These are phyloP conservation scores for Peromyscus polionotus DNA, from an alignment of 2,113 vertebrate genomes.

Conservation along the genomic window DNA sequence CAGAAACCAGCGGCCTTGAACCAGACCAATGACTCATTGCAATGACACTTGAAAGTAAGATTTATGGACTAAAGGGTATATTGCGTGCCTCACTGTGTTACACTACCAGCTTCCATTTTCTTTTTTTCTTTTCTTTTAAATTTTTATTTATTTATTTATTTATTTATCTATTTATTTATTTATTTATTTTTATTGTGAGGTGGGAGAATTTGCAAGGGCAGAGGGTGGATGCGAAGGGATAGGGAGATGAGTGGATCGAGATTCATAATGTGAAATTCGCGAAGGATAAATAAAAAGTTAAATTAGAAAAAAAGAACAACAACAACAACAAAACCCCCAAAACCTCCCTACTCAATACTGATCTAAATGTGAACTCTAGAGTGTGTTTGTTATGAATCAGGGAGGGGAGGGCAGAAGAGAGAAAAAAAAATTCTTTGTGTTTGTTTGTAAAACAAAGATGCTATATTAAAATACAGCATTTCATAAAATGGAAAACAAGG, in stretches of 20 bases:
- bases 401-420: background rate
- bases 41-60: background rate
- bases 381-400: background rate
- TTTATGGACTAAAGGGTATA: background rate
- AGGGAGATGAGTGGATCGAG: background rate
- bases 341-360: background rate
- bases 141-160: background rate
- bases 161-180: no score
- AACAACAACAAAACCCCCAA: background rate
- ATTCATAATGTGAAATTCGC: background rate
- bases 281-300: background rate
- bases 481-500: constrained; percentile 49
- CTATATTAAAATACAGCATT: constrained; percentile 8
- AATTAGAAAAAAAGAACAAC: background rate
- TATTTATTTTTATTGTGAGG: background rate
- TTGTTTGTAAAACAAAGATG: constrained; percentile 42
- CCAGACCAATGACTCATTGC: background rate
- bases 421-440: background rate
- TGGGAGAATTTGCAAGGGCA: background rate
- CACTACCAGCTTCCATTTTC: background rate
- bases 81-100: background rate
- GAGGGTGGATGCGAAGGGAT: background rate
- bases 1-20: background rate
- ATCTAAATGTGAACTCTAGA: background rate
- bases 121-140: background rate